phyloP scores from a whole-genome alignment of 2,113 vertebrate genomes.

The Girardinichthys multiradiatus region DNA sequence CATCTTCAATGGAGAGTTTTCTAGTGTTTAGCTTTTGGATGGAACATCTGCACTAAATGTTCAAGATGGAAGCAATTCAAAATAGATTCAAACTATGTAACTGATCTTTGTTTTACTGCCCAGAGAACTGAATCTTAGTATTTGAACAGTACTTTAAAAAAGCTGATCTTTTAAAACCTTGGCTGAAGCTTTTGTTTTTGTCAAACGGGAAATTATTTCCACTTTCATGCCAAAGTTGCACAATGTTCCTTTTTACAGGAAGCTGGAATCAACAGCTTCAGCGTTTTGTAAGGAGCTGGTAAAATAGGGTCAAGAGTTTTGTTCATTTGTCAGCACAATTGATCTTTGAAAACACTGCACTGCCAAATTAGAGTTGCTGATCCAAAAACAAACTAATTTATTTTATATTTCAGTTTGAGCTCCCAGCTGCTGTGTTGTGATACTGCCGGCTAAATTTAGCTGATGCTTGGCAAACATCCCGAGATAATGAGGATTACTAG shows the following conservation, averaged over 20 bases:
- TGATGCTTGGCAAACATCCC: not conserved
- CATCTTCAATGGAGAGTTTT: not conserved
- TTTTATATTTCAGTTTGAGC: not conserved
- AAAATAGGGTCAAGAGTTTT: conserved; percentile 5
- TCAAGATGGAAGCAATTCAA: not conserved
- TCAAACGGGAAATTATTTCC: not conserved
- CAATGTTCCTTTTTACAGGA: conserved; percentile 14
- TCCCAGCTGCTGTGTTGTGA: not conserved
- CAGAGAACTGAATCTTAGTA: not conserved
- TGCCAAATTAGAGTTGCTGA: not conserved
- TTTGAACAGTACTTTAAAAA: not conserved
- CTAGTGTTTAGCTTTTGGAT: not conserved
- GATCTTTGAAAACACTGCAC: not conserved
- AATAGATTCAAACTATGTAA: not conserved
- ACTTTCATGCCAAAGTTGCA: not conserved
- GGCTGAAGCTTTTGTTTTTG: not conserved
- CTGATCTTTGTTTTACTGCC: conserved; percentile 7
- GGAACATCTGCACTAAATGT: not conserved
- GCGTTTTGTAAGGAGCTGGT: conserved; percentile 3
- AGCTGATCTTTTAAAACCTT: conserved; percentile 9
- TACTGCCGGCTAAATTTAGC: conserved; percentile 36
- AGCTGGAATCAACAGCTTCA: not conserved
- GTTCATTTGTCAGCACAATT: not conserved
- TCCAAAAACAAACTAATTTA: not conserved
- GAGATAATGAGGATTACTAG: conserved; percentile 53